Evolutionary conservation across 2,797 vertebrate genomes (phyloP).

Genomic region (Myotis myotis): DNA sequence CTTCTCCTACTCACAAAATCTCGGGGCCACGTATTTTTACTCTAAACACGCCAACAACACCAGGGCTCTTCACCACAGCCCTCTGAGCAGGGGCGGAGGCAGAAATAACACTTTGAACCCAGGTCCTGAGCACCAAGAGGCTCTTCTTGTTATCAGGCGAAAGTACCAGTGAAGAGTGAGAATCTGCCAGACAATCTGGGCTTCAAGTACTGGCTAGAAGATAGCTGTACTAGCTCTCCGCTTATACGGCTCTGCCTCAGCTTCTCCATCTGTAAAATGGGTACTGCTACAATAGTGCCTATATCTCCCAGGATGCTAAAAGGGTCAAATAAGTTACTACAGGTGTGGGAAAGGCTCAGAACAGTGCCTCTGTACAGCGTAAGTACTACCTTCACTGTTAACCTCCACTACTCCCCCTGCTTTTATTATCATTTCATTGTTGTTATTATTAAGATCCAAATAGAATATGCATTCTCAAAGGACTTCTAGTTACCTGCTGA

Average conservation of each 20-base stretch:
- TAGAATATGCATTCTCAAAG: background rate
- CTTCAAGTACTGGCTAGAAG: background rate
- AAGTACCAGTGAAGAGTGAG: background rate
- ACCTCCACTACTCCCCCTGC: background rate
- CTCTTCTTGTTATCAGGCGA: background rate
- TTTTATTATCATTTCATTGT: background rate
- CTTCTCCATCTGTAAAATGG: background rate
- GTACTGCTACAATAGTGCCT: background rate
- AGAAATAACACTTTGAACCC: background rate
- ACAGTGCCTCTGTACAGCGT: background rate
- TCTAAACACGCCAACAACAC: background rate
- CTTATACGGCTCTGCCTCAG: background rate
- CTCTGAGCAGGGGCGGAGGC: background rate
- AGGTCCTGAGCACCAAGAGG: background rate
- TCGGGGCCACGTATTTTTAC: background rate
- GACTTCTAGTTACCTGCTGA: background rate
- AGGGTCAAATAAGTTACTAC: background rate
- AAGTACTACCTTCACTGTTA: background rate
- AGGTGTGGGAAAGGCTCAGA: background rate
- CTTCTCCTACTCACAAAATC: background rate
- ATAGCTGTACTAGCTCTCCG: background rate
- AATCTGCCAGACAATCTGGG: background rate
- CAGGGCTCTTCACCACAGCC: background rate
- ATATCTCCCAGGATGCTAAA: background rate
- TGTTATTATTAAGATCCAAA: background rate